Evolutionary conservation across 2,888 invertebrate genomes (phyloP).

Genomic region (Zhuqinia jingwanae): DNA sequence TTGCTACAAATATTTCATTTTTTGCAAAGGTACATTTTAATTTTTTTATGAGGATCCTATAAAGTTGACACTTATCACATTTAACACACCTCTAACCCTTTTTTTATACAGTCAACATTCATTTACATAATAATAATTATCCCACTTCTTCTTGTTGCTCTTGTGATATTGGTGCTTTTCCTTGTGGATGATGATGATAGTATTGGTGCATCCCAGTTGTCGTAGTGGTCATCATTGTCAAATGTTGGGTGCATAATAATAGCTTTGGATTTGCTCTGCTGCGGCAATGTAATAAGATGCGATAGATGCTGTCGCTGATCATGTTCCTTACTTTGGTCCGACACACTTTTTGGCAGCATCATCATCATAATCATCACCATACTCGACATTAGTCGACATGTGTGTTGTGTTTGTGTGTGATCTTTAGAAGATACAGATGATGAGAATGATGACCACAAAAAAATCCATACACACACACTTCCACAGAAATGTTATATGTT

Average conservation of each 20-base stretch:
- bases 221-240: background rate
- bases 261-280: background rate
- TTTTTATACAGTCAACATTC: background rate
- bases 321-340: slow-evolving; percentile 61
- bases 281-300: background rate
- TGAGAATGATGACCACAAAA: background rate
- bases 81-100: background rate
- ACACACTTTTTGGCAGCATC: slow-evolving; percentile 32
- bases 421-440: background rate
- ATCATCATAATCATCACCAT: slow-evolving; percentile 12
- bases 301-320: slow-evolving; percentile 28
- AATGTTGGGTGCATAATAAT: slow-evolving; percentile 22
- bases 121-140: slow-evolving; percentile 61
- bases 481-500: background rate
- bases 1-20: background rate
- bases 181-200: background rate
- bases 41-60: slow-evolving; percentile 1
- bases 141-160: slow-evolving; percentile 47
- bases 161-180: background rate
- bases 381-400: too few relatives aligned
- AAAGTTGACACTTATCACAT: slow-evolving; percentile 1
- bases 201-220: background rate
- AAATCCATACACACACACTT: slow-evolving; percentile 2
- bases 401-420: background rate
- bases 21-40: slow-evolving; percentile 4